Percentiles rank a stretch among this genome's conserved stretches.
These are phyloP conservation scores for Apomyelois bistriatella DNA, from an alignment of 2,888 invertebrate genomes.

Conservation along the genomic window DNA sequence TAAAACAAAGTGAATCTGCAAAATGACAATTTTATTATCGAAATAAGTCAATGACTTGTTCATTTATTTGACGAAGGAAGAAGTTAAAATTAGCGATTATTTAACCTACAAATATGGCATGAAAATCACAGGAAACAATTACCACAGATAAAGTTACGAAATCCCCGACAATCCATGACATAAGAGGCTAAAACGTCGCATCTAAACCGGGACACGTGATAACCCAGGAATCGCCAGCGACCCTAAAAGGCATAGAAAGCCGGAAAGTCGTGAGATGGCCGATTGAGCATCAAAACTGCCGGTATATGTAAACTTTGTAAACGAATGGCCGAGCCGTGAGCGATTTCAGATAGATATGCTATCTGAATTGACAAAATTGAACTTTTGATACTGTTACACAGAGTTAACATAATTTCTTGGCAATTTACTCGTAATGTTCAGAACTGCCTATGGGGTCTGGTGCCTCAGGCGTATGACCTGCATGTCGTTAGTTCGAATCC, in stretches of 20 bases:
- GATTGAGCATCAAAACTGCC: constrained; percentile 49
- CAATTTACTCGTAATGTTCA: no score
- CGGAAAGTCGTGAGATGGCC: constrained; percentile 60
- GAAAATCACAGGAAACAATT: background rate
- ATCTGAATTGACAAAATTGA: background rate
- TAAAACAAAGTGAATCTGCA: no score
- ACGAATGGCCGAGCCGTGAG: background rate
- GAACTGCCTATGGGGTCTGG: no score
- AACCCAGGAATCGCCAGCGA: constrained; percentile 16
- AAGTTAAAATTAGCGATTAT: background rate
- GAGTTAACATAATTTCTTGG: no score
- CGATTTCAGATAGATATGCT: background rate
- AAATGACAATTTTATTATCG: no score
- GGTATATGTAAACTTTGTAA: background rate
- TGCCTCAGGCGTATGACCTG: no score
- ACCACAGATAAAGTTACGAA: constrained; percentile 4
- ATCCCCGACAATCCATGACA: background rate
- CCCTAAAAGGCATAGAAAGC: constrained; percentile 61
- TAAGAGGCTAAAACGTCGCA: constrained; percentile 1
- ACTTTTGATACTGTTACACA: background rate
- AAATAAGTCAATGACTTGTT: no score
- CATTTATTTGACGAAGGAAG: no score
- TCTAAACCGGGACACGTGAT: constrained; percentile 2
- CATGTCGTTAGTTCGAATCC: no score
- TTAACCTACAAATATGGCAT: background rate